Base-by-base conservation (phyloP, 2,888 invertebrate genomes). In the Lycocerus yunnanus region DNA sequence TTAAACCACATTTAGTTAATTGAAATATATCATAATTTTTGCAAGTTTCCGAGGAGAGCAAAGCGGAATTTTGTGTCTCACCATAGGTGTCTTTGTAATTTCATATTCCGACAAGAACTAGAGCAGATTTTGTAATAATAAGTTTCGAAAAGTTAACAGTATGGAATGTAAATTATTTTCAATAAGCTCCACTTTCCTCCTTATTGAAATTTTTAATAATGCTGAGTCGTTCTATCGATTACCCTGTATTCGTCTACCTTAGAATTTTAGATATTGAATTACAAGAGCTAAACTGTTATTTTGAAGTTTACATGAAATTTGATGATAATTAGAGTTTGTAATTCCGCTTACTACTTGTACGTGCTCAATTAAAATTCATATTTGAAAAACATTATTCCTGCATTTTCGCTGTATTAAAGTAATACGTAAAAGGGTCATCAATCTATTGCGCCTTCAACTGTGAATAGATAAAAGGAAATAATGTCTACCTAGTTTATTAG, bases 11-110 rank as follows among this genome's bases (percentile, higher is more conserved):
- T 43, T 63, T 68, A 15, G 8, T 16, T 5, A 81, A 82, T 68
- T 80, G 81, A 58, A 82, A 80, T 61, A 82, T 81, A 66, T 65
- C 16, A 13, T 18, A 58, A 16, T 18, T 68, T 58, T 68, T 20
- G n/a, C 10, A 15, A 15, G 10, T 27, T 21, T 24, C 24, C n/a
- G 3, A 15, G n/a, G 3, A 15, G n/a, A 43, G n/a, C n/a, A n/a
- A 43, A 43, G 43, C 43, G 43, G 8, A 43, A 43, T 43, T 43
- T 43, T 43, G n/a, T 43, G 43, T 43, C n/a, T n/a, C 43, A 43
- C 43, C 43, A 3, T n/a, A n/a, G 43, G 43, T 43, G 43, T 10
- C 43, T n/a, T n/a, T n/a, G n/a, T n/a, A n/a, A n/a, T n/a, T n/a
- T n/a, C n/a, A n/a, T n/a, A n/a, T n/a, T n/a, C n/a, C n/a, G n/a